A percentile compares a stretch with the other conserved stretches of the same genome.
These are phyloP conservation scores for Bacillus rossius DNA, from an alignment of 1,140 invertebrate genomes.

Conservation along the genomic window DNA sequence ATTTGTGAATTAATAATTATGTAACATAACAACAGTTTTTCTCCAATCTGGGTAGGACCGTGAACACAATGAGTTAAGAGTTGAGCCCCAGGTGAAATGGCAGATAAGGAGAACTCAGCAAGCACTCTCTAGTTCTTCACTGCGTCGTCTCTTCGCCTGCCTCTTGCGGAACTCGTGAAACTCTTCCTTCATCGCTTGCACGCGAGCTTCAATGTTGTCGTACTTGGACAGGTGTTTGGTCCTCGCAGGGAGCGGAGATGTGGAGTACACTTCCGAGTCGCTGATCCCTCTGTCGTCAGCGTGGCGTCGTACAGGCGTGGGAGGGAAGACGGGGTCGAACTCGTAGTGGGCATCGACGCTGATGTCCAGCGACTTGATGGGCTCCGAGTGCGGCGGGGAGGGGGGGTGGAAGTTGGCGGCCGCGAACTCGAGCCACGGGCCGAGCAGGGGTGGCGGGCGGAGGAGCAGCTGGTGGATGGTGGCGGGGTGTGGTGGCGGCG, in stretches of 20 bases:
- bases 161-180: constrained; percentile 88
- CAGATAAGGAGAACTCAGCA: constrained; percentile 46
- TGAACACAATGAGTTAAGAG: too few species aligned
- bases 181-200: constrained; percentile 92
- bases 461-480: constrained; percentile 47
- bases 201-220: constrained; percentile 82
- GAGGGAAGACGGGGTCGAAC: constrained; percentile 73
- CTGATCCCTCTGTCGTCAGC: constrained; percentile 32
- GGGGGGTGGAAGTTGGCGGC: constrained; percentile 35
- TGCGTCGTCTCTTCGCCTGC: constrained; percentile 64
- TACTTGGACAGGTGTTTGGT: constrained; percentile 45
- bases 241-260: constrained; percentile 27
- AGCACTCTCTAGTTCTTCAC: constrained; percentile 66
- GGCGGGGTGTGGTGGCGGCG: constrained; percentile 48
- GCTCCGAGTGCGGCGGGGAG: constrained; percentile 46
- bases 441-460: constrained; percentile 47
- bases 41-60: too few species aligned
- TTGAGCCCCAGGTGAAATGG: too few species aligned
- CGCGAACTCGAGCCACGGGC: constrained; percentile 50
- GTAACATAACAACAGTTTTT: too few species aligned
- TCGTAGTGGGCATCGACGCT: constrained; percentile 95
- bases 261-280: constrained; percentile 38
- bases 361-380: constrained; percentile 57
- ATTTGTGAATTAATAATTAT: too few species aligned
- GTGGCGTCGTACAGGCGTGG: constrained; percentile 49